These are phyloP conservation scores for Erpobdella octoculata DNA, from an alignment of 2,888 invertebrate species.

Conservation along the genomic window DNA sequence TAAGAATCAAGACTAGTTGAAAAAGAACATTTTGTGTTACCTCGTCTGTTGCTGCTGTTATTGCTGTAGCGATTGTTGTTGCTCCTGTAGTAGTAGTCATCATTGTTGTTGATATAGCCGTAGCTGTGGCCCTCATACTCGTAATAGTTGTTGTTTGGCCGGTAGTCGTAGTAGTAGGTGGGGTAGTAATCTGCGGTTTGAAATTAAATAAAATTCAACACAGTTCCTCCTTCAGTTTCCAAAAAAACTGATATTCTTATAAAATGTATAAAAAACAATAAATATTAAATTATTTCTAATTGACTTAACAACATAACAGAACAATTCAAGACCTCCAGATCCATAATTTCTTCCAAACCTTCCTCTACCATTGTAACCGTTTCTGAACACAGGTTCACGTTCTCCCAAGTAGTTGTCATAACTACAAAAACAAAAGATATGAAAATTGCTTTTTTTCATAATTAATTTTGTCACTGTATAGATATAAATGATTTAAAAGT, in stretches of 20 bases:
- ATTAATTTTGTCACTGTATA: too few relatives aligned
- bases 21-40: too few relatives aligned
- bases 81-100: slow-evolving; percentile 5
- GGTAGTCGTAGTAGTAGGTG: slow-evolving; percentile 19
- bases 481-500: too few relatives aligned
- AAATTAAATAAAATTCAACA: background rate
- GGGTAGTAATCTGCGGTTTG: background rate
- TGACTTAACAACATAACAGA: background rate
- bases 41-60: background rate
- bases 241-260: too few relatives aligned
- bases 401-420: background rate
- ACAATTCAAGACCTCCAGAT: background rate
- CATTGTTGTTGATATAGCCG: slow-evolving; percentile 8
- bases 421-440: background rate
- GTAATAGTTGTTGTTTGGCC: background rate
- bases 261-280: too few relatives aligned
- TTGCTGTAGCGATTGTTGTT: background rate
- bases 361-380: background rate
- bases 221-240: too few relatives aligned
- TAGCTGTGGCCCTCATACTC: background rate
- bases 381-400: background rate
- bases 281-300: background rate
- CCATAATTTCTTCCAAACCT: background rate
- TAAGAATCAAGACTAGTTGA: too few relatives aligned
- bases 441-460: too few relatives aligned